Evolutionary conservation across 2,888 invertebrate genomes (phyloP).

Genomic region (Brassicogethes aeneus): DNA sequence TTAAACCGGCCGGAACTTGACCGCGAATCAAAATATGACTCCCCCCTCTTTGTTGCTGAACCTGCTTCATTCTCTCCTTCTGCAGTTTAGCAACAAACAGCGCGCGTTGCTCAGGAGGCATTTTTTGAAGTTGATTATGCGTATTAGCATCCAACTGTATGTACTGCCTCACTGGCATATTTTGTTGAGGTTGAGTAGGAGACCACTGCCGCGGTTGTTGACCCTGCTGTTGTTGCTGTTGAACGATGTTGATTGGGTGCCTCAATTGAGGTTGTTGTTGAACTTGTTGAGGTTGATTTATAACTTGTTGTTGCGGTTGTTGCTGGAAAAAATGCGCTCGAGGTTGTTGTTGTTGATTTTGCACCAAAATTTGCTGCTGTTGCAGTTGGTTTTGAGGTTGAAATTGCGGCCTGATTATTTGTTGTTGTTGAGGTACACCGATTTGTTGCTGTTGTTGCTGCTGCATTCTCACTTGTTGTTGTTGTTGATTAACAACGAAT

Average conservation of each 20-base stretch:
- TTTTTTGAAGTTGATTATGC: conserved; percentile 72
- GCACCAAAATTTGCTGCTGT: conserved; percentile 16
- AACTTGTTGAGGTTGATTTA: conserved; percentile 24
- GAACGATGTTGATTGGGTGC: conserved; percentile 45
- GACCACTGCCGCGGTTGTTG: conserved; percentile 33
- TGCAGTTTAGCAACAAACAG: conserved; percentile 72
- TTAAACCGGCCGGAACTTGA: conserved; percentile 35
- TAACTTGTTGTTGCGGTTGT: conserved; percentile 22
- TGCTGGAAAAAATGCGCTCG: conserved; percentile 6
- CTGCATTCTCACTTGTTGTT: conserved; percentile 9
- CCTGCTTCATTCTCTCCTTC: conserved; percentile 47
- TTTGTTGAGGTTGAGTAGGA: conserved; percentile 26
- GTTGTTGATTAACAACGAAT: conserved; percentile 43
- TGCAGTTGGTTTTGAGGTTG: conserved; percentile 9
- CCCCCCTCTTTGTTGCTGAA: conserved; percentile 44
- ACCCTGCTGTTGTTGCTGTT: conserved; percentile 33
- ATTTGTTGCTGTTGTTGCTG: conserved; percentile 16
- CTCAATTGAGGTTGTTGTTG: conserved; percentile 14
- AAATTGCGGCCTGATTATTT: conserved; percentile 13
- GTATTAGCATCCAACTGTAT: conserved; percentile 78
- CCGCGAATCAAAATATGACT: conserved; percentile 37
- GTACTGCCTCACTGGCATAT: conserved; percentile 51
- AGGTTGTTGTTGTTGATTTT: conserved; percentile 22
- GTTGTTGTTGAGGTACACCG: conserved; percentile 7
- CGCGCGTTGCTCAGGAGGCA: conserved; percentile 70